Evolutionary conservation across 2,888 invertebrate genomes (phyloP).

Genomic region (Teleogryllus oceanicus): DNA sequence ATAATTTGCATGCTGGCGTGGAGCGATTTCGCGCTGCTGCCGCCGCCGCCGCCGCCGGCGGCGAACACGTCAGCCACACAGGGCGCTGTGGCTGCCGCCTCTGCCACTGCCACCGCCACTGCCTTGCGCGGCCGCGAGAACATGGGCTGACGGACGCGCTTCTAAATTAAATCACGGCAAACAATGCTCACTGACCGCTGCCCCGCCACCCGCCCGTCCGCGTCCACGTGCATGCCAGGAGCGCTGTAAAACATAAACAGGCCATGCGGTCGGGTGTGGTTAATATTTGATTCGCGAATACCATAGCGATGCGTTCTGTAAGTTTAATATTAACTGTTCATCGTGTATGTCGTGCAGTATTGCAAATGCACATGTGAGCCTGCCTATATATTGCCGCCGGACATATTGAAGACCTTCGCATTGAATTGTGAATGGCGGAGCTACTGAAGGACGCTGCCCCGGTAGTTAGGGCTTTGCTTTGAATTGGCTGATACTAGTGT

Average conservation of each 20-base stretch:
- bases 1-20: background rate
- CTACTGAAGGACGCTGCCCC: too few relatives aligned
- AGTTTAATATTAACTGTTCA: slow-evolving; percentile 6
- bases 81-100: too few relatives aligned
- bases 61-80: too few relatives aligned
- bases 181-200: background rate
- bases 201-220: background rate
- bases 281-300: slow-evolving; percentile 18
- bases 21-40: too few relatives aligned
- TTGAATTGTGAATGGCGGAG: too few relatives aligned
- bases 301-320: background rate
- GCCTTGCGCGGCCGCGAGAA: too few relatives aligned
- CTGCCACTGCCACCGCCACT: too few relatives aligned
- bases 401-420: too few relatives aligned
- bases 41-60: too few relatives aligned
- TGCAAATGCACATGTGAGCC: background rate
- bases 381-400: background rate
- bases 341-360: background rate
- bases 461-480: too few relatives aligned
- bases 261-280: background rate
- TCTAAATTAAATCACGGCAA: slow-evolving; percentile 1
- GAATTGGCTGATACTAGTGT: too few relatives aligned
- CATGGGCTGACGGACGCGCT: background rate
- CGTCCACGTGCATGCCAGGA: background rate
- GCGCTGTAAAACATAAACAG: background rate